Base-by-base conservation (phyloP, 2,888 invertebrate genomes). In the Tiliacea aurago region DNA sequence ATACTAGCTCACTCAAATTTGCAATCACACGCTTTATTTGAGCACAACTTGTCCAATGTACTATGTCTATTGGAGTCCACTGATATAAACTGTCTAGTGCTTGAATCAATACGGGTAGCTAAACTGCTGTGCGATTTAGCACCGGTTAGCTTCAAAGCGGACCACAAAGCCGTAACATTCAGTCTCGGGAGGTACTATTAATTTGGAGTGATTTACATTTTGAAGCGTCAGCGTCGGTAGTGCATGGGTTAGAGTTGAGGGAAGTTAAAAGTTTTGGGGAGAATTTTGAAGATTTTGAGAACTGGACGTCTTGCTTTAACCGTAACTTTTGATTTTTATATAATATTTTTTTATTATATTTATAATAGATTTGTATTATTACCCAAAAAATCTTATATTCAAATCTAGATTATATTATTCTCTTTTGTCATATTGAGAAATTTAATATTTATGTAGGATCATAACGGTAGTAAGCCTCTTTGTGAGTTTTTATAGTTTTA, bases 71-170 rank as follows among this genome's bases (percentile, higher is more conserved):
- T 84, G 78, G 67, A 73, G 67, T 80, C 81, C 77, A 72, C 66
- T 77, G 82, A 84, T 86, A 85, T 87, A 79, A 86, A 85, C 84
- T 81, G 62, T 71, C 66, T 70, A 70, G 74, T 75, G 74, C 68
- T 83, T 82, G 80, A 83, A 86, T 89, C 88, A 88, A 88, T 88
- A 90, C 81, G 83, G 86, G 84, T 84, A 80, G 84, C 85, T 86
- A 86, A 85, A 84, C 84, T 81, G 80, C 84, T 84, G 84, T 84
- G 81, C 86, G 83, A 84, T 86, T 86, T 89, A 90, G 88, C 75
- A 79, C 53, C 65, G 70, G 86, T 87, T 89, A 87, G 85, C 84
- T 83, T 75, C 78, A 70, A 68, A 78, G 28, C 63, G 51, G 56
- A 84, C 87, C 87, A 86, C 89, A 90, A 89, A 85, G 84, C 87